Base-by-base conservation (phyloP, 1,140 invertebrate species). In the Pogonognathellus flavescens region DNA sequence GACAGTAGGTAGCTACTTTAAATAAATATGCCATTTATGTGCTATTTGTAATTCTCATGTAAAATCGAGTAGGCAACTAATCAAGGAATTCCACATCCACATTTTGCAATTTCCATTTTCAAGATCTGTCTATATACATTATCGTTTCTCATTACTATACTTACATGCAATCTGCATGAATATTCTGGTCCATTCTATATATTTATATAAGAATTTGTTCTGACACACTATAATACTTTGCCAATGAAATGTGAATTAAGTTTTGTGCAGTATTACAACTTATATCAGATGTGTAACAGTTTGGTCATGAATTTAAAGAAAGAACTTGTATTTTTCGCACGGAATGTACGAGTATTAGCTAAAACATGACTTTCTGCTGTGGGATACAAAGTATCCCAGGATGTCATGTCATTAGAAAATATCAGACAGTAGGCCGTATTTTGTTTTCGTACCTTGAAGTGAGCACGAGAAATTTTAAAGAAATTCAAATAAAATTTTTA, bases 391-490 rank as follows among this genome's bases (percentile, higher is more conserved):
- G 66, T 13, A 62, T 9, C 59, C 11, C 59, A n/a, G 18, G n/a
- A 62, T 62, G 66, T 70, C 66, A 70, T 70, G 41, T 70, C 66
- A 70, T 70, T 70, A 70, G 66, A 25, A 70, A 70, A 70, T 70
- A 70, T 10, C 66, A 70, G 66, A 41, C 31, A 70, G 22, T 70
- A 16, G 66, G 66, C 16, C 66, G 66, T 70, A 70, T 70, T 70
- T 70, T 70, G 66, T 41, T 22, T 70, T 70, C 13, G 31, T 70
- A 70, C 66, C 66, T 70, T 70, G 66, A 70, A 70, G 13, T 70
- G 66, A 70, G 25, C 66, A 70, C 66, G 66, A 70, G 66, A 70
- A 70, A 70, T 70, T 70, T 70, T 70, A 25, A 70, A 70, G 66
- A 70, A 70, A 70, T 70, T 70, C 25, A 41, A 70, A 70, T 14